Evolutionary conservation across 2,113 vertebrate genomes (phyloP), one percentile per base, ranked within the genome.

Genomic region (Cynocephalus volans): DNA sequence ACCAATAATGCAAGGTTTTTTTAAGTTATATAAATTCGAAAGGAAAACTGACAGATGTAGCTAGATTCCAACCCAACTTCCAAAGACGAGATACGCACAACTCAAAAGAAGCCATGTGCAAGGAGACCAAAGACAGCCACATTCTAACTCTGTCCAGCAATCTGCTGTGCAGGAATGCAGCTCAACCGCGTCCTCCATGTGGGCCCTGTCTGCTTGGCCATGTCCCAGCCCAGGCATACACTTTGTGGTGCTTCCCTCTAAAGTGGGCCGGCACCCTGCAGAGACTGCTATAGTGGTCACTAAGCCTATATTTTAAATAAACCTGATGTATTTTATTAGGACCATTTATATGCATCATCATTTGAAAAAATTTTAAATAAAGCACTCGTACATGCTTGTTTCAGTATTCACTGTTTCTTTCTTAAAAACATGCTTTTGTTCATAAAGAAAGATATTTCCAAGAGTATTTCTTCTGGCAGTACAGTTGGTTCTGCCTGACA

Each of bases 181-280:
- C 11, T 77, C 54, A 1, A 6, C 6, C 18, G 9, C 2, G 21
- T n/a, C 23, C 45, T 45, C 36, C 56, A 23, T 4, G 21, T 19
- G 24, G 58, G 65, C 41, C 28, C 26, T 41, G 41, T 3, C 41
- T 4, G 41, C 41, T 6, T 13, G n/a, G 45, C 14, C 0, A 21
- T 0, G 3, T 4, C 69, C 52, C 3, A 1, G 1, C 6, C 0
- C 19, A 6, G 26, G 36, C 4, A 4, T 1, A 10, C 54, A 1
- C 72, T 60, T 19, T 11, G 48, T 6, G 21, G 24, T 2, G 1
- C 70, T 23, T 36, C 62, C 45, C 33, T 79, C 60, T 18, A 13
- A 26, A 23, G 21, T 1, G 33, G 52, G 52, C 28, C 52, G 0
- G 18, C 21, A 28, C 41, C 12, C 72, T 8, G 60, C 9, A 9